A percentile compares a stretch with the other conserved stretches of the same genome.
Conservation (phyloP, 1,140 invertebrate species). For the Papilio helenus region DNA sequence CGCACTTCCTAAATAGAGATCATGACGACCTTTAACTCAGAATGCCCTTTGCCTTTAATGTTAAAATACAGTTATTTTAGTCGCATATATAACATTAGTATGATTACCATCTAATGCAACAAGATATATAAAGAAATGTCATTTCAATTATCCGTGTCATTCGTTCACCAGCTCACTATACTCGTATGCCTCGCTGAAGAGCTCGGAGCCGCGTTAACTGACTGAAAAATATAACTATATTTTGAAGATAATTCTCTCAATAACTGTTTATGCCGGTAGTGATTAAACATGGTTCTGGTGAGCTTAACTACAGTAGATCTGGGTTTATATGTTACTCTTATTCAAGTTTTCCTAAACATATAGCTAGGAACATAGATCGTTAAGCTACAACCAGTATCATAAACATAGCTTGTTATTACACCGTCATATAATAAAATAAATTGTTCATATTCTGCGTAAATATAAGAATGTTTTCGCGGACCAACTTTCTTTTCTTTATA, state of each 20-base stretch:
- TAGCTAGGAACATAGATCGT: constrained; percentile 10
- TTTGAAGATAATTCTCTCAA: background rate
- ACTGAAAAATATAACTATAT: no score
- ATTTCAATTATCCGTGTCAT: no score
- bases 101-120: no score
- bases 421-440: constrained; percentile 2
- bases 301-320: constrained; percentile 36
- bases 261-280: constrained; percentile 34
- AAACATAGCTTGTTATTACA: background rate
- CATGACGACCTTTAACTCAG: background rate
- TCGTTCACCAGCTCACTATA: no score
- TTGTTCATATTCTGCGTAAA: constrained; percentile 4
- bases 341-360: constrained; percentile 42
- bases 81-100: no score
- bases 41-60: background rate
- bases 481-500: background rate
- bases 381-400: constrained; percentile 1
- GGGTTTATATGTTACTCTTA: constrained; percentile 43
- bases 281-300: constrained; percentile 40
- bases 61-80: background rate
- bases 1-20: constrained; percentile 7
- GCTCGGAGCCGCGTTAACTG: no score
- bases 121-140: no score
- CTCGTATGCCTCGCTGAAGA: no score
- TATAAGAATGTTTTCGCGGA: background rate